Percentiles rank a stretch among this genome's conserved stretches.
phyloP scores from a whole-genome alignment of 2,113 vertebrate genomes.

The Rynchops niger region DNA sequence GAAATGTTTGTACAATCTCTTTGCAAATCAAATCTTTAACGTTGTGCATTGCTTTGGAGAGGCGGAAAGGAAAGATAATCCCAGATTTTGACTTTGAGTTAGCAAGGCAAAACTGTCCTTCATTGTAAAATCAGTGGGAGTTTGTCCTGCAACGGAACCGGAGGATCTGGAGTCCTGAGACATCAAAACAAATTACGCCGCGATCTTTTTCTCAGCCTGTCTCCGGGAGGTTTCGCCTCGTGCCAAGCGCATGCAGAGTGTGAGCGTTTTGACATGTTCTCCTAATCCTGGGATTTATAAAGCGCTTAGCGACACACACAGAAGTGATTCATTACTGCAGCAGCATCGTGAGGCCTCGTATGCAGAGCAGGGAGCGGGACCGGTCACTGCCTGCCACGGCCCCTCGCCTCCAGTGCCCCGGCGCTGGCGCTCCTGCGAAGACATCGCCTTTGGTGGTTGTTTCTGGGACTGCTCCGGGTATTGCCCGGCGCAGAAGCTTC shows the following conservation, averaged over 20 bases:
- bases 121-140: background rate
- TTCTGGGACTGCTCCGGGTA: background rate
- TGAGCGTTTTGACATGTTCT: background rate
- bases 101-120: background rate
- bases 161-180: background rate
- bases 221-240: background rate
- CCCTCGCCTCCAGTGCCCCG: background rate
- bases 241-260: background rate
- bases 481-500: background rate
- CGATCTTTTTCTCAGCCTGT: background rate
- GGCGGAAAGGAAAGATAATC: background rate
- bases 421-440: accelerated
- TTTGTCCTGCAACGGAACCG: background rate
- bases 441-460: accelerated
- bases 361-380: background rate
- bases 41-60: background rate
- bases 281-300: background rate
- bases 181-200: background rate
- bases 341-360: background rate
- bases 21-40: slow-evolving; percentile 47
- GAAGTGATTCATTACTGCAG: background rate
- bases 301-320: background rate
- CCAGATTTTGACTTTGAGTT: slow-evolving; percentile 3
- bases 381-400: background rate
- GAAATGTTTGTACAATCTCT: slow-evolving; percentile 51